Evolutionary conservation across 2,888 invertebrate genomes (phyloP), one percentile per base, ranked within the genome.

Genomic region (Pyralis farinalis): DNA sequence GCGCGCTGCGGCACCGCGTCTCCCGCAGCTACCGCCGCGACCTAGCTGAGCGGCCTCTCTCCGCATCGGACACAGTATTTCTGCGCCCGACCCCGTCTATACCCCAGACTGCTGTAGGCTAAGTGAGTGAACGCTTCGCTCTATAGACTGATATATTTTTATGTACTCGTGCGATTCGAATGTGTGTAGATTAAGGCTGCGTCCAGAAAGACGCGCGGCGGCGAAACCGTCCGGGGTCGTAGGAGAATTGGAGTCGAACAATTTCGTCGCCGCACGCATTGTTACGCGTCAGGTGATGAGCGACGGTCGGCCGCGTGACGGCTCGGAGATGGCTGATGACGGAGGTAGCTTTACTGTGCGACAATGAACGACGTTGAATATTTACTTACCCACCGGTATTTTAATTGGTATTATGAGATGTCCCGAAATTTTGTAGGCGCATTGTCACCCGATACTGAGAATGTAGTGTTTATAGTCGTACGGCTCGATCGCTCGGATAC

Each of bases 361-460:
- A 63, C 64, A 63, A 63, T 64, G 55, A 56, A 71, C 59, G 70
- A 63, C 68, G 71, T 76, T 78, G 74, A 82, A 81, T 80, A 80
- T 76, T 71, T 79, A 78, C 70, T 84, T 86, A 81, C 87, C 87
- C 87, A 87, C 87, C 87, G 87, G 82, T 87, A 86, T 84, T 82
- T 77, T 87, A 83, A 88, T 88, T 88, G 87, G 87, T 85, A 83
- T 83, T 82, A 80, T 74, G 72, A 63, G 48, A 63, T 70, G 65
- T 71, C 71, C 71, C 70, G 53, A 80, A 81, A 79, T 75, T 77
- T 70, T 50, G 52, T 60, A 72, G 74, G 76, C 73, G 75, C 78
- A 81, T 73, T 69, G 66, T 65, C 58, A 66, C 63, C 65, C 63
- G 63, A 67, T 71, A 66, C 63, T 68, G 65, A 67, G 63, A 54